Base-by-base conservation (phyloP, 2,113 vertebrate species). In the Pollachius pollachius region DNA sequence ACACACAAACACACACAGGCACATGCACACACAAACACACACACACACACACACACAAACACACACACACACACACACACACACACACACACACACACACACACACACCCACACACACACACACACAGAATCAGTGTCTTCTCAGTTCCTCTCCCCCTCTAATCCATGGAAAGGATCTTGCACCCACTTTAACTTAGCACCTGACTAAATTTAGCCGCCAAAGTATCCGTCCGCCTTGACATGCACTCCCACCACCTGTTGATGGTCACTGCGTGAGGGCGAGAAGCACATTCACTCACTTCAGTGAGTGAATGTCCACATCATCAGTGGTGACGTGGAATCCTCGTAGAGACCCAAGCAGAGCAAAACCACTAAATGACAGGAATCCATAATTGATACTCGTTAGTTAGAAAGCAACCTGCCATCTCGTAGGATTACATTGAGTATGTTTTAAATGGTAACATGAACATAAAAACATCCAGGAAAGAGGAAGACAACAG, bases 121-220 rank as follows among this genome's bases (percentile, higher is more conserved):
- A 9, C 27, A 34, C 21, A 34, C 25, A 16, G 30, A 41, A 63
- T 27, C 27, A 48, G 15, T 63, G 56, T 62, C 5, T 5, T 21
- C 27, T 41, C 25, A 21, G 59, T 41, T 17, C 67, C 21, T 5
- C 21, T 58, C 52, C 65, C 67, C 62, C 30, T 66, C 70, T 71
- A 48, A 64, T 19, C 79, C 78, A 85, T 71, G 75, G 69, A 62
- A 75, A 68, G 64, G 25, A 77, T 70, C 48, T 19, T 68, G 57
- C 58, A 34, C 54, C 4, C 13, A 57, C 21, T 81, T 63, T 59
- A 76, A 81, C 69, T 88, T 87, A 83, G 74, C 87, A 84, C 83
- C 71, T 70, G 61, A 70, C 61, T 88, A 87, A 89, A 78, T 89
- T 90, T 89, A 84, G 85, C 79, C 63, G 62, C 58, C 62, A 18